These are phyloP conservation scores for Leucosticte australis DNA, from an alignment of 2,113 vertebrate species.

Conservation along the genomic window DNA sequence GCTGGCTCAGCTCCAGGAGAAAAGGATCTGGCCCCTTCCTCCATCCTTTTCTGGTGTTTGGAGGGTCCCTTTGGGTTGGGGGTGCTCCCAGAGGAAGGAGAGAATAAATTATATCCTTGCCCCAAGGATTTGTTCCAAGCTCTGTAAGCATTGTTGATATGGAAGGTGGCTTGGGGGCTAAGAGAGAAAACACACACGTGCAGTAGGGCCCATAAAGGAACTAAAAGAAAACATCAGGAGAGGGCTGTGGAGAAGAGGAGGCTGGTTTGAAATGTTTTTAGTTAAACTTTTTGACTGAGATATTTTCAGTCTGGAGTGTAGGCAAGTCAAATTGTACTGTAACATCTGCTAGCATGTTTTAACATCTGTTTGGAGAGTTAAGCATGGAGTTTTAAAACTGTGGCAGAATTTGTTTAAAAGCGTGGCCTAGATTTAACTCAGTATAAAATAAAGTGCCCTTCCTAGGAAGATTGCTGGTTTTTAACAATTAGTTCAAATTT, in stretches of 20 bases:
- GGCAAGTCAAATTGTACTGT: neutral
- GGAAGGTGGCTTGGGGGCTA: neutral
- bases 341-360: slow-evolving; percentile 16
- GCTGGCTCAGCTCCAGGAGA: neutral
- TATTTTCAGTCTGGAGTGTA: neutral
- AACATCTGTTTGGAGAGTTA: neutral
- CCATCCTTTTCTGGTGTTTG: neutral
- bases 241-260: neutral
- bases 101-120: neutral
- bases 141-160: neutral
- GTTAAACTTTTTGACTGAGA: neutral
- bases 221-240: neutral
- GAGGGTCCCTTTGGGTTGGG: neutral
- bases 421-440: neutral
- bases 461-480: neutral
- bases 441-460: neutral
- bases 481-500: neutral
- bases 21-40: neutral
- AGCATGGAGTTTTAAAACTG: neutral
- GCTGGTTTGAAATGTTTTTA: neutral
- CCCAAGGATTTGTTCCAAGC: neutral
- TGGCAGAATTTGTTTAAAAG: neutral
- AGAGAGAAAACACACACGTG: rapidly evolving
- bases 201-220: neutral
- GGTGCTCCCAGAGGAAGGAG: neutral